These are phyloP conservation scores for Antechinus stuartii DNA, from an alignment of 2,113 vertebrate species.

Conservation along the genomic window DNA sequence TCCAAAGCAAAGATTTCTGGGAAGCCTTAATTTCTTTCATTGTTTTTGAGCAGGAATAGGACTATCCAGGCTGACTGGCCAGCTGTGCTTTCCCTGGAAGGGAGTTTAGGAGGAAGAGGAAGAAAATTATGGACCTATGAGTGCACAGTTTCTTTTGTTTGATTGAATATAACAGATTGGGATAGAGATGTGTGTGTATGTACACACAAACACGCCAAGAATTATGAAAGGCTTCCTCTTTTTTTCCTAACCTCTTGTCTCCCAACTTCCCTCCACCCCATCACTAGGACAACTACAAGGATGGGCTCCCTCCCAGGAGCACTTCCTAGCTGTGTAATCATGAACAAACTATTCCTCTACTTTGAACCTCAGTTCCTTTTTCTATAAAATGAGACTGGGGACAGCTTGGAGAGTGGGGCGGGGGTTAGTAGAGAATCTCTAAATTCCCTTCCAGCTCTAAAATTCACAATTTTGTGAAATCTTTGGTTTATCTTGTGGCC, in stretches of 20 bases:
- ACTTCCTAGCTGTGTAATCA: too few species aligned
- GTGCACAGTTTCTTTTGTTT: neutral
- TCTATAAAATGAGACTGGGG: too few species aligned
- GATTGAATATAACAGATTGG: neutral
- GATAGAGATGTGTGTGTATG: too few species aligned
- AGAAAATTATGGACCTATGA: neutral
- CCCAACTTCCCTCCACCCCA: neutral
- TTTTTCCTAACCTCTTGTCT: neutral
- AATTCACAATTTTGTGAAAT: neutral
- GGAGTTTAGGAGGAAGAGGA: neutral
- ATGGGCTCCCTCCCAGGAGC: neutral
- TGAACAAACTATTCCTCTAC: neutral
- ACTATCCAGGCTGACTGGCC: neutral
- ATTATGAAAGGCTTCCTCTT: neutral
- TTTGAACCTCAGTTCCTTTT: neutral
- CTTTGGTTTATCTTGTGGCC: neutral
- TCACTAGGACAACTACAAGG: neutral
- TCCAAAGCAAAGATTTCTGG: neutral
- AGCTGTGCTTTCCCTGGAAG: neutral
- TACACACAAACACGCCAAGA: too few species aligned
- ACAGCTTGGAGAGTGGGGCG: neutral
- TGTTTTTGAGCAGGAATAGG: neutral
- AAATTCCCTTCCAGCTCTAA: neutral
- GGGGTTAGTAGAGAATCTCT: neutral
- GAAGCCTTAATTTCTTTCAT: neutral